Percentiles rank a stretch among this genome's conserved stretches.
phyloP scores from a whole-genome alignment of 1,140 invertebrate species.

The Triops cancriformis region DNA sequence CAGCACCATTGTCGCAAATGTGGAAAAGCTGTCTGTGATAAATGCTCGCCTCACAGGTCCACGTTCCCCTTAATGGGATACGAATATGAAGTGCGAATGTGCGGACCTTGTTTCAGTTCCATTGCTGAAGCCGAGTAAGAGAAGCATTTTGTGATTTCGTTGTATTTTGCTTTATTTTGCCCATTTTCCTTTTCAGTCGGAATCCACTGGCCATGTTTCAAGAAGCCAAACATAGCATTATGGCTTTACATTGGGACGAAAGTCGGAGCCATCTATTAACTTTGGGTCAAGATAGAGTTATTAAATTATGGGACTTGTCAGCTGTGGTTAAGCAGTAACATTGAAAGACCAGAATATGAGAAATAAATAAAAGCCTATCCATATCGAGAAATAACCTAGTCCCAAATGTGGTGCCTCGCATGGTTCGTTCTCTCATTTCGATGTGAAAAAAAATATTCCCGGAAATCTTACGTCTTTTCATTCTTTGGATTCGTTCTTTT shows the following conservation, averaged over 20 bases:
- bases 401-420: neutral
- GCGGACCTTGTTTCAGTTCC: conserved; percentile 76
- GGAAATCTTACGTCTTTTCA: too few relatives aligned
- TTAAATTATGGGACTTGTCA: neutral
- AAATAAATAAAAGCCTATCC: neutral
- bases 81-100: conserved; percentile 94
- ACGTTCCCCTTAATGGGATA: conserved; percentile 93
- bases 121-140: conserved; percentile 74
- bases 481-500: too few relatives aligned
- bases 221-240: conserved; percentile 85
- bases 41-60: conserved; percentile 77
- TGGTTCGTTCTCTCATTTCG: too few relatives aligned
- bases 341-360: neutral
- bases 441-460: too few relatives aligned
- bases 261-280: conserved; percentile 74
- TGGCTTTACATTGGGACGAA: conserved; percentile 82
- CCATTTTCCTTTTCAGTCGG: conserved; percentile 51
- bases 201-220: conserved; percentile 86
- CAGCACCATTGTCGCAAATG: conserved; percentile 85
- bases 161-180: conserved; percentile 26
- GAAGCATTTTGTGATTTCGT: conserved; percentile 39
- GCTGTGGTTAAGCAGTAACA: neutral
- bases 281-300: conserved; percentile 80
- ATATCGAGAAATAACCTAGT: neutral
- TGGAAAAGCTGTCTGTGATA: conserved; percentile 86